A percentile compares a stretch with the other conserved stretches of the same genome.
phyloP scores from a whole-genome alignment of 2,888 invertebrate species.

The Helicoverpa assulta region DNA sequence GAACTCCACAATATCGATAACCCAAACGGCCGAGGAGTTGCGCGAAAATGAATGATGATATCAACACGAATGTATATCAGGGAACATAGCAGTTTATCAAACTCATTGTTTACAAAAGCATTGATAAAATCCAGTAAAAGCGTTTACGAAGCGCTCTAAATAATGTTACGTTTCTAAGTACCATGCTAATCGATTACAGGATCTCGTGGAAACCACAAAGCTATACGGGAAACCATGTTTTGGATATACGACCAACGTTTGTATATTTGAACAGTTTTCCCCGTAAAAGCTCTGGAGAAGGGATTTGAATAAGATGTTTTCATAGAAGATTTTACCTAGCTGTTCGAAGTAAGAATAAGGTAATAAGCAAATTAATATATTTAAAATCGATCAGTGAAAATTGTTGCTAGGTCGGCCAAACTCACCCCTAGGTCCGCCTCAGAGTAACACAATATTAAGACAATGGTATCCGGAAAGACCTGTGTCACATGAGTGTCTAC shows the following conservation, averaged over 20 bases:
- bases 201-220: constrained; percentile 39
- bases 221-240: constrained; percentile 21
- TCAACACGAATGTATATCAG: constrained; percentile 71
- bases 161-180: constrained; percentile 64
- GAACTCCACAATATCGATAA: constrained; percentile 19
- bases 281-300: not conserved
- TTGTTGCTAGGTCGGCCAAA: too few relatives aligned
- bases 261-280: not conserved
- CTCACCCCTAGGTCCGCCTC: too few relatives aligned
- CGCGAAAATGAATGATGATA: constrained; percentile 70
- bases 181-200: constrained; percentile 60
- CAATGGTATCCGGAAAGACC: too few relatives aligned
- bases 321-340: not conserved
- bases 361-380: too few relatives aligned
- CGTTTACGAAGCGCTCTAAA: constrained; percentile 71
- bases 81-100: constrained; percentile 77
- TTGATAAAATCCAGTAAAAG: constrained; percentile 83
- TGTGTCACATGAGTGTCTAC: too few relatives aligned
- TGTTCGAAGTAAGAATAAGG: too few relatives aligned
- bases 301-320: not conserved
- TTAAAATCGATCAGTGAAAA: too few relatives aligned
- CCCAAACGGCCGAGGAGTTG: constrained; percentile 41
- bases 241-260: not conserved
- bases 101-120: constrained; percentile 79
- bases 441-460: too few relatives aligned